These are phyloP conservation scores for Brachionus rotundiformis DNA, from an alignment of 1,140 invertebrate species.

Conservation along the genomic window DNA sequence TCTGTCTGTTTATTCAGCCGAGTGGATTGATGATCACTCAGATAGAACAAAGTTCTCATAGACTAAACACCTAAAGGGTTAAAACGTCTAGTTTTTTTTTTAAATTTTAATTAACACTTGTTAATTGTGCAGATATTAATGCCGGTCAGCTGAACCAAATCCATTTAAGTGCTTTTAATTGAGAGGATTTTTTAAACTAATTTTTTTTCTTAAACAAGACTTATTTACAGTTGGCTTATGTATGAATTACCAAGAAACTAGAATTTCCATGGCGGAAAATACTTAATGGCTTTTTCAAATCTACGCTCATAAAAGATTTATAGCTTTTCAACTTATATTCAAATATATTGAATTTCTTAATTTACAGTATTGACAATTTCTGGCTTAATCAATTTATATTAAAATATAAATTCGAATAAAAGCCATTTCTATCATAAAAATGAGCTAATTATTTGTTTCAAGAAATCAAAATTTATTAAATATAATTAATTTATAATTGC, in stretches of 20 bases:
- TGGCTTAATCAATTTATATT: conserved; percentile 11
- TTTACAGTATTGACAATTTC: conserved; percentile 19
- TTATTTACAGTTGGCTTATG: background rate
- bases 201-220: background rate
- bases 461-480: conserved; percentile 23
- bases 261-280: background rate
- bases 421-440: background rate
- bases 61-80: background rate
- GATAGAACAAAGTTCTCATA: background rate
- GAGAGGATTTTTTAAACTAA: too few species aligned
- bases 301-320: background rate
- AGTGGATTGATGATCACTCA: background rate
- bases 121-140: background rate
- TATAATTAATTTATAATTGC: conserved; percentile 19
- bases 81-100: background rate
- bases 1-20: background rate
- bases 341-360: conserved; percentile 3
- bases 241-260: background rate
- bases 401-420: conserved; percentile 4
- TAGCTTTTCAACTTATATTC: background rate
- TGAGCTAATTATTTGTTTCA: background rate
- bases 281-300: background rate
- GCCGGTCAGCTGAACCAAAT: background rate
- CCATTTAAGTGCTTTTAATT: background rate
- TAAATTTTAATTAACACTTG: background rate